These are phyloP conservation scores for Crioceris asparagi DNA, from an alignment of 2,888 invertebrate genomes.

Conservation along the genomic window DNA sequence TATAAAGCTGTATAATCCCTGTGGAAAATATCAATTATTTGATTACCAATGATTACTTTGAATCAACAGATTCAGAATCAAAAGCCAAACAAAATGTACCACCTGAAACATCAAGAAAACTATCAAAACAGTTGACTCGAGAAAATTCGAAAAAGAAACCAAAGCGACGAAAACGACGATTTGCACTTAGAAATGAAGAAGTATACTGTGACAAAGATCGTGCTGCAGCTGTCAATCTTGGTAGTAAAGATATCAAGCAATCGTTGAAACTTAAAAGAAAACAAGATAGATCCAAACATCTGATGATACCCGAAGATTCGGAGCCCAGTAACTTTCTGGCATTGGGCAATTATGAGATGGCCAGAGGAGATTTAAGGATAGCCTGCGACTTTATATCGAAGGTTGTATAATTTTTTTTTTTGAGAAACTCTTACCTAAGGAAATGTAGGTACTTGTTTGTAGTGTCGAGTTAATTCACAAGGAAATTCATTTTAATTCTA, in stretches of 20 bases:
- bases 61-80: slow-evolving; percentile 3
- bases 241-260: slow-evolving; percentile 78
- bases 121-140: slow-evolving; percentile 20
- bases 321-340: slow-evolving; percentile 67
- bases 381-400: slow-evolving; percentile 70
- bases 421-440: too few relatives aligned
- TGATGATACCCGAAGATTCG: slow-evolving; percentile 68
- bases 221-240: slow-evolving; percentile 81
- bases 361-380: slow-evolving; percentile 58
- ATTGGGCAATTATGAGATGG: slow-evolving; percentile 65
- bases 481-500: too few relatives aligned
- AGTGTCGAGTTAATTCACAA: too few relatives aligned
- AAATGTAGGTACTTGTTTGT: too few relatives aligned
- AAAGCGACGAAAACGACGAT: slow-evolving; percentile 26
- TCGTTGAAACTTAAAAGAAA: slow-evolving; percentile 70
- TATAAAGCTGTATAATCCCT: too few relatives aligned
- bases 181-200: slow-evolving; percentile 47
- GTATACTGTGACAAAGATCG: slow-evolving; percentile 84
- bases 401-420: slow-evolving; percentile 46
- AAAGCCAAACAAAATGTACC: slow-evolving; percentile 17
- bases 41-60: background rate
- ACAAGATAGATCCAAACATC: slow-evolving; percentile 59
- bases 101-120: slow-evolving; percentile 18
- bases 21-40: too few relatives aligned
- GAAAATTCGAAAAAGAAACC: slow-evolving; percentile 25